phyloP scores from a whole-genome alignment of 1,140 invertebrate genomes.

The Diorhabda elongata region DNA sequence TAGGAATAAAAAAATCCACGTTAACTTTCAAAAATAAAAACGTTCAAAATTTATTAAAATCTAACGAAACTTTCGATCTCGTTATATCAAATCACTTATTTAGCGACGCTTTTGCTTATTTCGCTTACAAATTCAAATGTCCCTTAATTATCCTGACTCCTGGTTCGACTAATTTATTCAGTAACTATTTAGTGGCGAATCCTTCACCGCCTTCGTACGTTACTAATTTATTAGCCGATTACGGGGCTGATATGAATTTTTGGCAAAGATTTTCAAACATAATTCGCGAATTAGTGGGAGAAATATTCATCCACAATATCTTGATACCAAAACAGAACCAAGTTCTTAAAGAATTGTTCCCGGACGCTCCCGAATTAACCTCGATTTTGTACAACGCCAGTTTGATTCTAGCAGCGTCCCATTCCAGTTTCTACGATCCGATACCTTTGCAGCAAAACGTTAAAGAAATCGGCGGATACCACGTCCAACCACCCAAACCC shows the following conservation, averaged over 20 bases:
- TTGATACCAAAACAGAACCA: constrained; percentile 20
- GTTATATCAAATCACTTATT: too few relatives aligned
- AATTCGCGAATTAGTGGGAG: not conserved
- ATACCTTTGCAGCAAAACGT: constrained; percentile 34
- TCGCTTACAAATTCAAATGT: constrained; percentile 42
- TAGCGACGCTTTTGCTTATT: constrained; percentile 47
- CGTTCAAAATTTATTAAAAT: constrained; percentile 29
- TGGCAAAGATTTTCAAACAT: not conserved
- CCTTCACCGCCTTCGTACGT: not conserved
- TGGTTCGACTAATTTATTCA: not conserved
- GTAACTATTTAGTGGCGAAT: not conserved
- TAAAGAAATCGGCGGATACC: constrained; percentile 27
- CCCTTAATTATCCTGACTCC: not conserved
- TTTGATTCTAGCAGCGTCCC: constrained; percentile 41
- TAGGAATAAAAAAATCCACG: constrained; percentile 5
- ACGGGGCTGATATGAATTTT: not conserved
- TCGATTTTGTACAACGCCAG: constrained; percentile 45
- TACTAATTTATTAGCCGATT: not conserved
- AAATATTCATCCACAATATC: constrained; percentile 12
- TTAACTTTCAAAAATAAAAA: constrained; percentile 10
- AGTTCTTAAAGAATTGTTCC: constrained; percentile 19
- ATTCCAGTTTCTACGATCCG: constrained; percentile 35
- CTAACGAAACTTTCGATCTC: constrained; percentile 48
- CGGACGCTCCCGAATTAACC: constrained; percentile 4
- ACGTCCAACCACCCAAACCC: constrained; percentile 22